These are phyloP conservation scores for Prunella strophiata DNA, from an alignment of 2,797 vertebrate species.

Conservation along the genomic window DNA sequence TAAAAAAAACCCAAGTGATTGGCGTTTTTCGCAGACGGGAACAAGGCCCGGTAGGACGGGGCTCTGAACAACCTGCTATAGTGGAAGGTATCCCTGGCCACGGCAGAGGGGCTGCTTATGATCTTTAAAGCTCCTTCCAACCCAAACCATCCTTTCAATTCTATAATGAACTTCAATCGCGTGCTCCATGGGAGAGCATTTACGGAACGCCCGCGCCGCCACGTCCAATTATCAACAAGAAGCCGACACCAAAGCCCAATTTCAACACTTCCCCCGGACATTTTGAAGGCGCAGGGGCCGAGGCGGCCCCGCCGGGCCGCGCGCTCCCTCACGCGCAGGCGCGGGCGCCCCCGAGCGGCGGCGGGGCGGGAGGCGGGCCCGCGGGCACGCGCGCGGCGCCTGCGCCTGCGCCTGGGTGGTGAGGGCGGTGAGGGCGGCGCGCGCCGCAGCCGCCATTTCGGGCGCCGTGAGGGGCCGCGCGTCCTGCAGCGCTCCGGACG, in stretches of 20 bases:
- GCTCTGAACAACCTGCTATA: no score
- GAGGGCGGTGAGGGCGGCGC: background rate
- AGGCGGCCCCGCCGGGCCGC: rapidly evolving
- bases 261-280: rapidly evolving
- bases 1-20: no score
- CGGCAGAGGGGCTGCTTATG: no score
- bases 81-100: no score
- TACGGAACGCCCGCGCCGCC: background rate
- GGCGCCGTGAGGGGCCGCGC: background rate
- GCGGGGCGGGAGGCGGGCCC: background rate
- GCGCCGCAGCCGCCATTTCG: background rate
- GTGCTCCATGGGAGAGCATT: background rate
- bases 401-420: no score
- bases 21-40: no score
- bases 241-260: rapidly evolving
- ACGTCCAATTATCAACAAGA: background rate
- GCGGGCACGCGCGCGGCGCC: background rate
- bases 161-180: no score
- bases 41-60: no score
- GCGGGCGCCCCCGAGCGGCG: background rate
- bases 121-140: no score
- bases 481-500: background rate
- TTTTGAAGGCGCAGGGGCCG: rapidly evolving
- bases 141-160: no score
- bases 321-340: background rate